phyloP scores from a whole-genome alignment of 2,888 invertebrate genomes.

The Dorcus parallelipipedus region DNA sequence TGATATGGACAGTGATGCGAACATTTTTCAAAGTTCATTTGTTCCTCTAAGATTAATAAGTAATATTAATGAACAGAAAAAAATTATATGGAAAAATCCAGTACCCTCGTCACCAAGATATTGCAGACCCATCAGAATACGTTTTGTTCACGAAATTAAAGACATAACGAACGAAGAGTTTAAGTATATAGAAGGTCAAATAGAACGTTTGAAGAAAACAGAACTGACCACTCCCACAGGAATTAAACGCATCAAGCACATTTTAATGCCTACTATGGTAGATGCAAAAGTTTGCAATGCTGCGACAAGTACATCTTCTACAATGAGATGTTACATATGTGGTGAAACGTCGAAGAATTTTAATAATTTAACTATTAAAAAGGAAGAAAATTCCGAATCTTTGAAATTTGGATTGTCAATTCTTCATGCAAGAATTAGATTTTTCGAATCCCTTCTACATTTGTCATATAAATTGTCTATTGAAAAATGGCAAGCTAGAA shows the following conservation, averaged over 20 bases:
- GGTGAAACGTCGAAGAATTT: slow-evolving; percentile 1
- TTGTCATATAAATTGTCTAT: no score
- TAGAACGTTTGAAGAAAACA: slow-evolving; percentile 2
- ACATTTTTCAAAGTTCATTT: no score
- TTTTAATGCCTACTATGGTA: slow-evolving; percentile 13
- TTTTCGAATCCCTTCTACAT: no score
- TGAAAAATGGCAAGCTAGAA: no score
- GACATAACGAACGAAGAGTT: slow-evolving; percentile 24
- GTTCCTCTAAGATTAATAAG: slow-evolving; percentile 1
- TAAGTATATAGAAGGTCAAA: slow-evolving; percentile 8
- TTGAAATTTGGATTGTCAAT: no score
- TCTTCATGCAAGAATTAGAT: no score
- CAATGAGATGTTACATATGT: slow-evolving; percentile 23
- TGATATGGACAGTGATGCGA: no score
- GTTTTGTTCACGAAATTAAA: slow-evolving; percentile 23
- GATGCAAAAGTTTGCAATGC: slow-evolving; percentile 27
- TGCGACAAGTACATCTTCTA: slow-evolving; percentile 19
- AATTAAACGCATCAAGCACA: slow-evolving; percentile 7
- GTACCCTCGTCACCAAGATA: slow-evolving; percentile 30
- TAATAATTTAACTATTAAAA: slow-evolving; percentile 6
- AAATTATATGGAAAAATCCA: slow-evolving; percentile 33
- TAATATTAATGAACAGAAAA: slow-evolving; percentile 12
- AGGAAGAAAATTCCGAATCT: no score
- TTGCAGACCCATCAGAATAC: slow-evolving; percentile 26
- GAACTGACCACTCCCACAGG: background rate